phyloP scores from a whole-genome alignment of 2,888 invertebrate genomes.

The Drosophila putrida region DNA sequence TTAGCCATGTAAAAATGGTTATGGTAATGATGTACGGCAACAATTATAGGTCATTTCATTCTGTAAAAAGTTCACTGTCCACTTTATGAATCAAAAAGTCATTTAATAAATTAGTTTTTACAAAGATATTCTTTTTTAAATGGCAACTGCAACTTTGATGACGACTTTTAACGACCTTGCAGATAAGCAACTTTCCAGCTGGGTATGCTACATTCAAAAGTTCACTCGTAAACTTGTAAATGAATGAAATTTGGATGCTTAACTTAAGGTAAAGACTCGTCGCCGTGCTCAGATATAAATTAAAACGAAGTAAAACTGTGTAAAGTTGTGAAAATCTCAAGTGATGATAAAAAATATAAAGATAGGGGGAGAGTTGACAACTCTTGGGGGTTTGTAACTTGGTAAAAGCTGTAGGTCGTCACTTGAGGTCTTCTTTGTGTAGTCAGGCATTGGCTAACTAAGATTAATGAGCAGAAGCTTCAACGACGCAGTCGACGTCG shows the following conservation, averaged over 20 bases:
- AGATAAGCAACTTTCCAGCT: neutral
- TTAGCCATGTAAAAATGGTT: too few relatives aligned
- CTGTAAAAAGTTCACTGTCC: too few relatives aligned
- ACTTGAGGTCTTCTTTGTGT: constrained; percentile 27
- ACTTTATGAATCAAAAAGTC: neutral
- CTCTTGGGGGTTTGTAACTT: neutral
- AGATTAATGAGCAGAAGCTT: constrained; percentile 49
- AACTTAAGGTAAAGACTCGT: constrained; percentile 8
- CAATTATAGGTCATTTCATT: too few relatives aligned
- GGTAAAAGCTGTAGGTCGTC: neutral
- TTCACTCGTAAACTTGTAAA: constrained; percentile 14
- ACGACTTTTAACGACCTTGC: neutral
- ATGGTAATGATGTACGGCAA: too few relatives aligned
- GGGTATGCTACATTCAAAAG: neutral
- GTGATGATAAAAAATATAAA: constrained; percentile 17
- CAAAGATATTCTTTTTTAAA: neutral
- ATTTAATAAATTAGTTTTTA: neutral
- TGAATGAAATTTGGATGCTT: constrained; percentile 13
- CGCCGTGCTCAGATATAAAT: constrained; percentile 44
- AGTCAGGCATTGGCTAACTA: constrained; percentile 50
- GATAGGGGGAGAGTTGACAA: neutral
- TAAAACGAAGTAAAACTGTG: constrained; percentile 67
- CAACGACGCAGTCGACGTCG: constrained; percentile 11
- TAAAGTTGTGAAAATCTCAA: constrained; percentile 53
- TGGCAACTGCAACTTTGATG: neutral